phyloP scores from a whole-genome alignment of 2,888 invertebrate species.

The Drosophila picticornis region DNA sequence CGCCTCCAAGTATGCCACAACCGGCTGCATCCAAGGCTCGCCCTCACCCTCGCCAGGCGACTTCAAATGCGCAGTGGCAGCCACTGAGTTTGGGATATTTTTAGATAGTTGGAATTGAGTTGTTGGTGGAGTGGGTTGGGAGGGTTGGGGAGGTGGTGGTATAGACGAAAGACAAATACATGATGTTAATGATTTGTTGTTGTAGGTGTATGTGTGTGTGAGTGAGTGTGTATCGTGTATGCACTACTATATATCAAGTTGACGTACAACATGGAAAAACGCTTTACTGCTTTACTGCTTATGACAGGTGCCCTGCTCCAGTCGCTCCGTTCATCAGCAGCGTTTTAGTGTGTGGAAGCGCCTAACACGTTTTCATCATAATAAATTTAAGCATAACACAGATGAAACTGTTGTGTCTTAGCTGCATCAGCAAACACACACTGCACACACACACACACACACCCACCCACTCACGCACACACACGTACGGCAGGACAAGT shows the following conservation, averaged over 20 bases:
- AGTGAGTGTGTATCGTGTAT: constrained; percentile 9
- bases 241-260: constrained; percentile 25
- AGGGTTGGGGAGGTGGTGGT: neutral
- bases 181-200: constrained; percentile 57
- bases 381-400: constrained; percentile 40
- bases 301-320: constrained; percentile 51
- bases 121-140: neutral
- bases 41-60: constrained; percentile 57
- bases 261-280: constrained; percentile 63
- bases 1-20: constrained; percentile 85
- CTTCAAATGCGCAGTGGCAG: constrained; percentile 82
- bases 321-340: constrained; percentile 21
- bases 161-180: constrained; percentile 62
- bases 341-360: constrained; percentile 3
- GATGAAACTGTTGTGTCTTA: constrained; percentile 49
- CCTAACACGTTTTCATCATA: constrained; percentile 59
- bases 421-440: constrained; percentile 18
- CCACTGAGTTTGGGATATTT: constrained; percentile 74
- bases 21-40: constrained; percentile 84
- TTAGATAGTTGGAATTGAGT: neutral
- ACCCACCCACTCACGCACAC: neutral
- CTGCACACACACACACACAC: neutral
- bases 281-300: constrained; percentile 49
- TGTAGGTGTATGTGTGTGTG: neutral
- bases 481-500: neutral